These are phyloP conservation scores for Tachystola acroxantha DNA, from an alignment of 2,888 invertebrate genomes.

Conservation along the genomic window DNA sequence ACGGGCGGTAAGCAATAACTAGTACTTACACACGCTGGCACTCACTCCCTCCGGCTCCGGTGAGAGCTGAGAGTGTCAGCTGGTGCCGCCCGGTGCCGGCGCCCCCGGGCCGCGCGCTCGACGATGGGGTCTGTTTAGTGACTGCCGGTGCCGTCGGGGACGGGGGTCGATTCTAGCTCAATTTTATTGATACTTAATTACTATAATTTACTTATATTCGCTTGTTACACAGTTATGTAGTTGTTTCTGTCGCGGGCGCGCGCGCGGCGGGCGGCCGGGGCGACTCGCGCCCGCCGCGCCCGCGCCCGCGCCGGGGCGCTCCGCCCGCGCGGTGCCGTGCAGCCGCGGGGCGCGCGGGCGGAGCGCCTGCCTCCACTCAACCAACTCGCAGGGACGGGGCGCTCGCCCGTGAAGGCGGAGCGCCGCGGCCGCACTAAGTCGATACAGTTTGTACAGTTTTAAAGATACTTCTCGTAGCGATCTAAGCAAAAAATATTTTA, in stretches of 20 bases:
- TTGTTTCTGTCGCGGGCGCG: conserved; percentile 28
- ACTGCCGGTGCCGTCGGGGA: no score
- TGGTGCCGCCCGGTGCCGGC: no score
- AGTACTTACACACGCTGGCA: conserved; percentile 19
- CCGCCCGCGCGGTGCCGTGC: no score
- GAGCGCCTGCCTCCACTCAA: not conserved
- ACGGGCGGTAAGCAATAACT: conserved; percentile 63
- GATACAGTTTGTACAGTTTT: conserved; percentile 76
- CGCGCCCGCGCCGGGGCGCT: not conserved
- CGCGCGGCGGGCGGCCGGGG: conserved; percentile 19
- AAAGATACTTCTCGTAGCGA: conserved; percentile 71
- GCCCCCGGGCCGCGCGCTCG: not conserved
- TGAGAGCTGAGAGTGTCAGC: conserved; percentile 1
- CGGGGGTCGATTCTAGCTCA: conserved; percentile 55
- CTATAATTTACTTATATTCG: conserved; percentile 46
- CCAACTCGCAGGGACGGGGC: not conserved
- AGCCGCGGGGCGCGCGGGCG: not conserved
- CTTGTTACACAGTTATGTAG: conserved; percentile 59
- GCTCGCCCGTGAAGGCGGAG: not conserved
- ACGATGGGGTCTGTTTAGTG: not conserved
- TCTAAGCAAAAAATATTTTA: conserved; percentile 75
- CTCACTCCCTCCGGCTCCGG: not conserved
- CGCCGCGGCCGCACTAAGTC: conserved; percentile 24
- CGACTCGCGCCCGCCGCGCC: conserved; percentile 2
- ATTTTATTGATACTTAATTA: conserved; percentile 68